phyloP scores from a whole-genome alignment of 2,113 vertebrate species.

The Halichoerus grypus region DNA sequence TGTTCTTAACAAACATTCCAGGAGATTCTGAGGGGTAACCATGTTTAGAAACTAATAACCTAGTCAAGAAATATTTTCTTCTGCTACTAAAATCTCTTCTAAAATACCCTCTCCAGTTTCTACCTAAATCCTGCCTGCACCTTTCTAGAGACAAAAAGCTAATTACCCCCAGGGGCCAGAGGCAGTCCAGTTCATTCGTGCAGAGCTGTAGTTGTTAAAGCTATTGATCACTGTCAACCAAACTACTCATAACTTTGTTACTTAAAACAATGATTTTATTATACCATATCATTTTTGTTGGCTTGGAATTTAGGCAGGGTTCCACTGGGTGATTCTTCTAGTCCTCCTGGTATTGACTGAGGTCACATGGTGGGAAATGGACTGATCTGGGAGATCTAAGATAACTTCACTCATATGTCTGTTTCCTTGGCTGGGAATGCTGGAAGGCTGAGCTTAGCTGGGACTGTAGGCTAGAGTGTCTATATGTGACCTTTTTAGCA shows the following conservation, averaged over 20 bases:
- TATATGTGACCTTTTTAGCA: background rate
- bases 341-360: background rate
- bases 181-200: background rate
- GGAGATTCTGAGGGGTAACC: background rate
- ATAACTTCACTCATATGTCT: background rate
- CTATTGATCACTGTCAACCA: background rate
- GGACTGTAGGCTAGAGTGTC: background rate
- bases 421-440: background rate
- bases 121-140: background rate
- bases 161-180: background rate
- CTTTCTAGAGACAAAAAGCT: background rate
- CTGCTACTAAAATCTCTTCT: background rate
- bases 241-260: background rate
- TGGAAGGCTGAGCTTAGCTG: background rate
- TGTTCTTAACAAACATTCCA: background rate
- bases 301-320: background rate
- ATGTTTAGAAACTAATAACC: background rate
- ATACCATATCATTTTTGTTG: background rate
- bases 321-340: background rate
- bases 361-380: background rate
- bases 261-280: slow-evolving; percentile 11
- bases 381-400: background rate
- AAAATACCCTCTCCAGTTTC: background rate
- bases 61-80: background rate
- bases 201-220: background rate